Evolutionary conservation across 2,113 vertebrate genomes (phyloP), one percentile per base, ranked within the genome.

Genomic region (Lophotis ruficrista): DNA sequence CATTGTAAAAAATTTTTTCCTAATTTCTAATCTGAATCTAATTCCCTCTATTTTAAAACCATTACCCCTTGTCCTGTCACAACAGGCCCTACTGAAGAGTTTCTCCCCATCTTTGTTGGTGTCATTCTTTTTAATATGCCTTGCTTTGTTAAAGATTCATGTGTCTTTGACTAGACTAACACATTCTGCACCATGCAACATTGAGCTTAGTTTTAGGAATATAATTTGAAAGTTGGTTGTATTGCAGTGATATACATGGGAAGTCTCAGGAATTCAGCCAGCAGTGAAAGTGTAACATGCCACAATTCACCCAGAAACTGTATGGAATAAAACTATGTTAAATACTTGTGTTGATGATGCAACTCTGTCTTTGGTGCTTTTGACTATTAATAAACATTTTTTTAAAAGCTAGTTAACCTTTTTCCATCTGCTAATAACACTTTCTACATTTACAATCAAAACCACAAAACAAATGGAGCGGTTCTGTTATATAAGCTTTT

Each of bases 211-310:
- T 62, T 83, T 94, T 54, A 83, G n/a, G 72, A 76, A 80, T 31
- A 65, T 6, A 35, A 56, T 92, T 72, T 91, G 37, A 38, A 90
- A 68, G 33, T 14, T 45, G 28, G 8, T 62, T 76, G 12, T 19
- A 14, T 89, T 4, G 1, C 48, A 25, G 0, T 75, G 65, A 21
- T 43, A 41, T 21, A 50, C 12, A 57, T 0, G 3, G 18, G 54
- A 77, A 73, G 4, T 48, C 64, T 81, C 33, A 54, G 15, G 2
- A 66, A 70, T 93, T 83, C 2, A 0, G 60, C 41, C 64, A 38
- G 38, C 51, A 51, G 30, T 50, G 15, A 45, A 94, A 83, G 73
- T 9, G 3, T 19, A 87, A 56, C 9, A 64, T 16, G 21, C 27
- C 50, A 57, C n/a, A 66, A n/a, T 66, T 81, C 12, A 38, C 7